Base-by-base conservation (phyloP, 2,797 vertebrate species). In the Carapus acus region DNA sequence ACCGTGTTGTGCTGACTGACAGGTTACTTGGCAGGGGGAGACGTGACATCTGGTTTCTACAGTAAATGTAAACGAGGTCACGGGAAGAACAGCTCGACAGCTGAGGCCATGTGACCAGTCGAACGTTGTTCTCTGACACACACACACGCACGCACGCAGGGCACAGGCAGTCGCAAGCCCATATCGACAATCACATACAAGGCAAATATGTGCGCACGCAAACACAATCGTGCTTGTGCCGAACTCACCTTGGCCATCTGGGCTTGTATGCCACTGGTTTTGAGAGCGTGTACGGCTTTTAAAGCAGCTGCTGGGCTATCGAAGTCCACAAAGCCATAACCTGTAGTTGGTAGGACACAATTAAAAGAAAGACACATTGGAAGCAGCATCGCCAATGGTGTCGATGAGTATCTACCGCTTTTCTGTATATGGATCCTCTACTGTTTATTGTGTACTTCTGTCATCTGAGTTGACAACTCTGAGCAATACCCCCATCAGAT, bases 271-370 rank as follows among this genome's bases (percentile, higher is more conserved):
- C 96, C 96, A 40, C 70, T 97, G 67, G 92, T 94, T 85, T 99
- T 99, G 71, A 99, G 88, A 76, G 96, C 93, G 49, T 95, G 91
- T 48, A 99, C 96, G 0, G 96, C 96, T 81, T 99, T 99, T 86
- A 97, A 91, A 73, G 96, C 96, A 24, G 96, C 94, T 29, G 91
- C 90, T 0, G 96, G 96, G 84, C 93, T 97, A 84, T 99, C 96
- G 57, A 99, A 99, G 85, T 99, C 96, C 76, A 99, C 96, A 87
- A 99, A 99, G 61, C 96, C 96, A 1, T 99, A 99, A 85, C 96
- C 96, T 99, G 86, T 62, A 31, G 66, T 62, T 77, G 78, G 65
- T 9, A 14, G 78, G 83, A 81, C 42, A 60, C 43, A 44, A 31
- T 55, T 63, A 43, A 54, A 33, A 58, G 40, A 3, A 65, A 47